Conservation (phyloP, 1,140 invertebrate genomes). For the Tetranychus cinnabarinus region DNA sequence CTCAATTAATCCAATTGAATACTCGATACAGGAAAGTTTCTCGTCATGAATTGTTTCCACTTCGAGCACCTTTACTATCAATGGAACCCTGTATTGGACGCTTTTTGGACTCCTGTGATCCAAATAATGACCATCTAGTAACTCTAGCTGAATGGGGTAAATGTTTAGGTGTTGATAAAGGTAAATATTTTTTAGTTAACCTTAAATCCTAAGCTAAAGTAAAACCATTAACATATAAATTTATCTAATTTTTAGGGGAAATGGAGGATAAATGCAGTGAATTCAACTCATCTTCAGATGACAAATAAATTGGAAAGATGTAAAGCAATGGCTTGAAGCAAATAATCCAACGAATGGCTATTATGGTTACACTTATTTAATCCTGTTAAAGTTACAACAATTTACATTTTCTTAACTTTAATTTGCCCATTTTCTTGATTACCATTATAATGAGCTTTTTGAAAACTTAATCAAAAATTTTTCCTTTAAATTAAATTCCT, state of each 20-base stretch:
- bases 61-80: slow-evolving; percentile 65
- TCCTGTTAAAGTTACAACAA: too few relatives aligned
- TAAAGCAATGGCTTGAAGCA: too few relatives aligned
- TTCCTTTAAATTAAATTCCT: too few relatives aligned
- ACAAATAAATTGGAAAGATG: too few relatives aligned
- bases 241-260: slow-evolving; percentile 2
- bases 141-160: slow-evolving; percentile 67
- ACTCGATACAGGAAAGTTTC: slow-evolving; percentile 31
- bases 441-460: too few relatives aligned
- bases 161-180: slow-evolving; percentile 59
- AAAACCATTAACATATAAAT: not conserved
- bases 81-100: slow-evolving; percentile 83
- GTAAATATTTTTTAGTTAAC: slow-evolving; percentile 12
- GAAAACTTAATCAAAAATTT: too few relatives aligned
- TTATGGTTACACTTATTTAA: too few relatives aligned
- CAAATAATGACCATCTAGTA: slow-evolving; percentile 62
- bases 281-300: not conserved
- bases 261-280: slow-evolving; percentile 7
- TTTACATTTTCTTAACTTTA: too few relatives aligned
- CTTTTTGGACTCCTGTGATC: slow-evolving; percentile 73
- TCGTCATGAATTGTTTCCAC: slow-evolving; percentile 78
- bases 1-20: too few relatives aligned
- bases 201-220: not conserved
- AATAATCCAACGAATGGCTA: not conserved
- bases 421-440: too few relatives aligned